phyloP scores from a whole-genome alignment of 2,113 vertebrate species.

The cattle (Bos taurus) region ARS-UCD2.0 NC_037332.1:22550001-22550500 shows the following conservation, averaged over 20 bases:
- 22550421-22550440: background rate
- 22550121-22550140: background rate
- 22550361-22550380: background rate
- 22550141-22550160: background rate
- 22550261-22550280: background rate
- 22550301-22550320: background rate
- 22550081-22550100: background rate
- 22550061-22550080: background rate
- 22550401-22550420: background rate
- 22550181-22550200: background rate
- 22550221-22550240: background rate
- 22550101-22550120: background rate
- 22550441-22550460: background rate
- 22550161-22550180: accelerated
- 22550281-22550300: background rate
- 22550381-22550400: background rate
- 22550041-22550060: background rate
- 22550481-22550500: background rate
- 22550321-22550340: background rate
- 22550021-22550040: background rate
- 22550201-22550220: background rate
- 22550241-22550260: background rate
- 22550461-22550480: background rate
- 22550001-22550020: background rate
- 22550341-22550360: background rate